Conservation (phyloP, 2,797 vertebrate species). For the Scolopax bukidnonensis region DNA sequence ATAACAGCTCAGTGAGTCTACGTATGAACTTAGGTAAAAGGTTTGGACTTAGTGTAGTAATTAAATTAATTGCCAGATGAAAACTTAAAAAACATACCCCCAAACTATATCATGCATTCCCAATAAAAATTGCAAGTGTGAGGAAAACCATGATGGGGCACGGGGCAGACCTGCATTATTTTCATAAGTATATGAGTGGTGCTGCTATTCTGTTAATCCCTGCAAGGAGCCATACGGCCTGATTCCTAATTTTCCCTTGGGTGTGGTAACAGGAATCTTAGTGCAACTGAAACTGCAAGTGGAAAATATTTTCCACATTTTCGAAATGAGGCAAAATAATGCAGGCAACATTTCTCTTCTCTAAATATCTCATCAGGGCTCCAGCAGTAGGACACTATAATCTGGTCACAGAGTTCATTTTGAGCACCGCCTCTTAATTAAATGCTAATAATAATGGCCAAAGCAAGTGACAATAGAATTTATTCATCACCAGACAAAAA, state of each 20-base stretch:
- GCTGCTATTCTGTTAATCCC: background rate
- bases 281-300: background rate
- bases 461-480: background rate
- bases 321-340: background rate
- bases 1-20: background rate
- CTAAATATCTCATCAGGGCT: background rate
- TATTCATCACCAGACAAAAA: constrained; percentile 23
- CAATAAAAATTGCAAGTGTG: background rate
- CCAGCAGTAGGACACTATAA: background rate
- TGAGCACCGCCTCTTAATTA: background rate
- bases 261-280: background rate
- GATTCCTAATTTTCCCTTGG: background rate
- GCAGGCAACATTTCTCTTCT: background rate
- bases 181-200: background rate
- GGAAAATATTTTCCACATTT: background rate
- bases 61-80: background rate
- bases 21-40: background rate
- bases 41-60: background rate
- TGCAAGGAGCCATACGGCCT: background rate
- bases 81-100: background rate
- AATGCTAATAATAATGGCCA: background rate
- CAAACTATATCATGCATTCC: background rate
- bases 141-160: background rate
- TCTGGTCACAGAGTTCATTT: background rate
- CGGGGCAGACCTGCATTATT: background rate